These are phyloP conservation scores for Apaloderma vittatum DNA, from an alignment of 2,113 vertebrate genomes.

Conservation along the genomic window DNA sequence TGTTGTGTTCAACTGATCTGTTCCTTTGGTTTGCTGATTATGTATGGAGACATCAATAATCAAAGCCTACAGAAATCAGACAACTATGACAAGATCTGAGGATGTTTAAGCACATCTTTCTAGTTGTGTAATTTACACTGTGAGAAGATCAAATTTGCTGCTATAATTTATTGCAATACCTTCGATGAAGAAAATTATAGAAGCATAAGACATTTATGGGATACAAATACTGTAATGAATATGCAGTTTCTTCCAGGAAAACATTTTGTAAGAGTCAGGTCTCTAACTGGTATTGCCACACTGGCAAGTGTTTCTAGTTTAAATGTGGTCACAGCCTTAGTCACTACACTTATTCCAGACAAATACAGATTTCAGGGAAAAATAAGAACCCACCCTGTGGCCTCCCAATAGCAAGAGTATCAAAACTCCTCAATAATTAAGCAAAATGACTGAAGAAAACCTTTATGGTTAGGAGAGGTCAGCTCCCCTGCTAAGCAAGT, in stretches of 20 bases:
- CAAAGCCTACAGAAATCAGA: neutral
- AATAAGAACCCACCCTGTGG: neutral
- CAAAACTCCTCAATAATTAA: neutral
- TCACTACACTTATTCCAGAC: neutral
- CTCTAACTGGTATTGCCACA: neutral
- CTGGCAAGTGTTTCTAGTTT: neutral
- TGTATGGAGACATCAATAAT: neutral
- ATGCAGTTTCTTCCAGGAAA: neutral
- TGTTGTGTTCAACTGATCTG: neutral
- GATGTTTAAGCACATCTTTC: accelerated
- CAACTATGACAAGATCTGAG: neutral
- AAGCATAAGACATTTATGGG: neutral
- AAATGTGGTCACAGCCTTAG: neutral
- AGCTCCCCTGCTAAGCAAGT: neutral
- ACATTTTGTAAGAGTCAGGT: neutral
- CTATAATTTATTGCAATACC: neutral
- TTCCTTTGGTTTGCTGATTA: neutral
- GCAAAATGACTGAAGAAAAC: accelerated
- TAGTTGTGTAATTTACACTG: neutral
- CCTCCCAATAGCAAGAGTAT: neutral
- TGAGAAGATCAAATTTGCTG: neutral
- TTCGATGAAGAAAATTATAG: neutral
- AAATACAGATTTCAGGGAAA: neutral
- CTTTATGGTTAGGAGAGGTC: neutral
- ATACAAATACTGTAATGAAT: neutral